Percentiles rank a stretch among this genome's conserved stretches.
Conservation (phyloP, 2,797 vertebrate species). For the Lates japonicus region DNA sequence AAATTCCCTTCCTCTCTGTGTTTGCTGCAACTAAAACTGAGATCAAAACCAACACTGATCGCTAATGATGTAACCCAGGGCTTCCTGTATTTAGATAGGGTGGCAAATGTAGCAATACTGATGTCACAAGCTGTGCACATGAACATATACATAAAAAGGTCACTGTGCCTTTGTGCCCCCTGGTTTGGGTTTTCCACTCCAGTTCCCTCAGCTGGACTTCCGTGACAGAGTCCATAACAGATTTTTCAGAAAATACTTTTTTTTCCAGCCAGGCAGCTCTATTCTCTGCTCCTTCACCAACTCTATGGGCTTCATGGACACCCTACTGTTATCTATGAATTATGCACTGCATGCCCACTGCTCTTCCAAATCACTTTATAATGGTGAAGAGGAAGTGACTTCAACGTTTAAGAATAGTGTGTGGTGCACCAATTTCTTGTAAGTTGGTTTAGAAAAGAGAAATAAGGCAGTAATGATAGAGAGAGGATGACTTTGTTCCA, state of each 20-base stretch:
- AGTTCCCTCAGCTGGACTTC: constrained; percentile 67
- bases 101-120: not conserved
- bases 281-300: constrained; percentile 17
- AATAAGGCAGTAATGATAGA: constrained; percentile 59
- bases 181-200: constrained; percentile 69
- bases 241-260: constrained; percentile 40
- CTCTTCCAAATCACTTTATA: constrained; percentile 38
- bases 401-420: constrained; percentile 41
- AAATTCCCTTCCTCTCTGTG: constrained; percentile 46
- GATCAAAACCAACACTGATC: constrained; percentile 26
- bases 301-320: constrained; percentile 24
- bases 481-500: constrained; percentile 42
- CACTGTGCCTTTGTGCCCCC: constrained; percentile 48
- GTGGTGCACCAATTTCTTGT: constrained; percentile 31
- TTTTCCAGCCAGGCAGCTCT: constrained; percentile 47
- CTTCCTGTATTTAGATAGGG: constrained; percentile 1
- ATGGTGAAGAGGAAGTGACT: constrained; percentile 4
- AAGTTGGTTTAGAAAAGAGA: constrained; percentile 34
- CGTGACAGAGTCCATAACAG: constrained; percentile 50
- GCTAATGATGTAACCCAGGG: not conserved
- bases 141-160: constrained; percentile 18
- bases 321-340: constrained; percentile 36
- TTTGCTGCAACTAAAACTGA: constrained; percentile 19
- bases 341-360: constrained; percentile 8
- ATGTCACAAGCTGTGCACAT: constrained; percentile 20